Percentiles rank a stretch among this genome's conserved stretches.
These are phyloP conservation scores for Eulacestoma nigropectus DNA, from an alignment of 2,113 vertebrate species.

Conservation along the genomic window DNA sequence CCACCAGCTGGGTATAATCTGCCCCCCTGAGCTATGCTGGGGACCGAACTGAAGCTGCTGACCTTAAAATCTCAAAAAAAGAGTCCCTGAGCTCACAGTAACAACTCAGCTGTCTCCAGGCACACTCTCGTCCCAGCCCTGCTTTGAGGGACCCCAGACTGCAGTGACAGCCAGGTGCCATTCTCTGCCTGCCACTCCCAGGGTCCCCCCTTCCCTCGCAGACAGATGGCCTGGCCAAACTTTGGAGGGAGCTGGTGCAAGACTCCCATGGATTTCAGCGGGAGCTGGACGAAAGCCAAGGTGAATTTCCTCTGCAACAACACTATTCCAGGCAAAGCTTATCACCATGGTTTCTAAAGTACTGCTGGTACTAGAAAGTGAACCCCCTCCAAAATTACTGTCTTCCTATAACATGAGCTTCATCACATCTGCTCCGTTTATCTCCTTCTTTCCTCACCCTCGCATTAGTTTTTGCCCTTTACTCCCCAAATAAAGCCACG, in stretches of 20 bases:
- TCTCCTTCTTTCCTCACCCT: neutral
- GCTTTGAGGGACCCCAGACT: neutral
- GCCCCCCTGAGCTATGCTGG: neutral
- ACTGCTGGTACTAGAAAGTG: neutral
- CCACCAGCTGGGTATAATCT: neutral
- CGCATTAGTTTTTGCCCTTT: neutral
- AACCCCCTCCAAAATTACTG: neutral
- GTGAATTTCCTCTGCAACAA: constrained; percentile 13
- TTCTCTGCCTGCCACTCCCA: accelerated
- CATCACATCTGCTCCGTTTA: neutral
- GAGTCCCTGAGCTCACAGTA: neutral
- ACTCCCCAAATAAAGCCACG: neutral
- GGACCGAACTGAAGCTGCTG: neutral
- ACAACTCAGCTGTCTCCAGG: neutral
- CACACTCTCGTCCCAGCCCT: neutral
- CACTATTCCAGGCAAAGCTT: neutral
- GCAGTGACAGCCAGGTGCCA: neutral
- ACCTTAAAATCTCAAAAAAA: neutral
- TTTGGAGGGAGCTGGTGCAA: neutral
- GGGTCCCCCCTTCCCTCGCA: neutral
- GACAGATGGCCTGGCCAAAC: neutral
- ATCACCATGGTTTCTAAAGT: constrained; percentile 50
- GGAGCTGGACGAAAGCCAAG: neutral
- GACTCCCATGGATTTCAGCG: neutral
- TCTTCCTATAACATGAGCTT: neutral